phyloP scores from a whole-genome alignment of 2,797 vertebrate species.

The Catharus ustulatus region DNA sequence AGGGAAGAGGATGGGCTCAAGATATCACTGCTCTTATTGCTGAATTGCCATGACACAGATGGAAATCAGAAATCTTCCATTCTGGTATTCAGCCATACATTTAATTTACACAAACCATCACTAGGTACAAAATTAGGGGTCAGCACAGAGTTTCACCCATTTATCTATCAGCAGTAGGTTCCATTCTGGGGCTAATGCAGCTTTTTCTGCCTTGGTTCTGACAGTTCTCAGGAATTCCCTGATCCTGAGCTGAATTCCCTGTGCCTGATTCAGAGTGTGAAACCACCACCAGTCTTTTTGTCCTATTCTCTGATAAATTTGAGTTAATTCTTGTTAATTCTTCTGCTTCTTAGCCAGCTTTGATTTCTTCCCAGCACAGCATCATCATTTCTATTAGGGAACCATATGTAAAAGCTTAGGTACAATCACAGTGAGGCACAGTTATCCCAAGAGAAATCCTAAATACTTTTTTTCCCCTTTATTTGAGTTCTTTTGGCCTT shows the following conservation, averaged over 20 bases:
- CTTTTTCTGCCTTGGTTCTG: not conserved
- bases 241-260: too few relatives aligned
- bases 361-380: fast-evolving
- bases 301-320: not conserved
- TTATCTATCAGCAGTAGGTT: not conserved
- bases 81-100: fast-evolving
- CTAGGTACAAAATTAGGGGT: fast-evolving
- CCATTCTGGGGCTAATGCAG: not conserved
- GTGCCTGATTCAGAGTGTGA: not conserved
- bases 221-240: too few relatives aligned
- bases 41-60: not conserved
- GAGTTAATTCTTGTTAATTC: not conserved
- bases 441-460: not conserved
- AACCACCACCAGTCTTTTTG: not conserved
- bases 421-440: not conserved
- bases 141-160: not conserved
- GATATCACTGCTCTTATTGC: not conserved
- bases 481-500: not conserved
- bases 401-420: not conserved
- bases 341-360: not conserved
- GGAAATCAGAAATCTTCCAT: not conserved
- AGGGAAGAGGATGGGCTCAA: not conserved
- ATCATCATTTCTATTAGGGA: not conserved
- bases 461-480: not conserved
- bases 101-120: fast-evolving